These are phyloP conservation scores for Ophion ventricosus DNA, from an alignment of 2,888 invertebrate genomes.

Conservation along the genomic window DNA sequence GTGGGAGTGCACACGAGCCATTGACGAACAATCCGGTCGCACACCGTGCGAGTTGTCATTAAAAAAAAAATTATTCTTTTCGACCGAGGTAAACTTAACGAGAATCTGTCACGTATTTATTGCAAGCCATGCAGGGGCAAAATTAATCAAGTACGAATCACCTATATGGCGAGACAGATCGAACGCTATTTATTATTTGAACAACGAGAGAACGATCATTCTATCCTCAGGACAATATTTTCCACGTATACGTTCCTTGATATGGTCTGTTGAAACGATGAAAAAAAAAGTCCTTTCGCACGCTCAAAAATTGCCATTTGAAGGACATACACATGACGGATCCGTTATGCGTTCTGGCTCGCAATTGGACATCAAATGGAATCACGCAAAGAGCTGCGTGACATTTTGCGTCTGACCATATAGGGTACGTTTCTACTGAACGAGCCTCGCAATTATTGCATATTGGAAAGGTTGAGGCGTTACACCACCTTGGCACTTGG, in stretches of 20 bases:
- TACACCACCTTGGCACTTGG: too few relatives aligned
- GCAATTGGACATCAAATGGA: constrained; percentile 29
- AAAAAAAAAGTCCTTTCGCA: constrained; percentile 36
- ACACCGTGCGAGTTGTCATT: constrained; percentile 53
- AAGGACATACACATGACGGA: neutral
- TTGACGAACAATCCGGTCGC: constrained; percentile 49
- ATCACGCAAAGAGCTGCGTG: neutral
- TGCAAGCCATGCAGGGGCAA: neutral
- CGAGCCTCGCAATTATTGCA: neutral
- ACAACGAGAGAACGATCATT: constrained; percentile 11
- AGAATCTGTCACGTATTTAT: neutral
- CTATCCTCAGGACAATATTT: neutral
- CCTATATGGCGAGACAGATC: constrained; percentile 27
- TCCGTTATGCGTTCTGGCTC: neutral
- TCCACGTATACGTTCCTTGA: neutral
- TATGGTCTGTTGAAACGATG: neutral
- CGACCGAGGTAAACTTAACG: constrained; percentile 12
- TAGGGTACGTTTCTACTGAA: constrained; percentile 1
- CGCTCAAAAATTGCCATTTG: constrained; percentile 38
- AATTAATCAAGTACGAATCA: neutral
- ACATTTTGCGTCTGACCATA: constrained; percentile 12
- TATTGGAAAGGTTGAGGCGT: neutral
- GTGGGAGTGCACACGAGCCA: constrained; percentile 15
- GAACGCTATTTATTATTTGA: neutral
- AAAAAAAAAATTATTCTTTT: constrained; percentile 46